Evolutionary conservation across 30 jellyfish, hydroid and myxozoan species (phyloP).

Genomic region (Chrysaora quinquecirrha): DNA sequence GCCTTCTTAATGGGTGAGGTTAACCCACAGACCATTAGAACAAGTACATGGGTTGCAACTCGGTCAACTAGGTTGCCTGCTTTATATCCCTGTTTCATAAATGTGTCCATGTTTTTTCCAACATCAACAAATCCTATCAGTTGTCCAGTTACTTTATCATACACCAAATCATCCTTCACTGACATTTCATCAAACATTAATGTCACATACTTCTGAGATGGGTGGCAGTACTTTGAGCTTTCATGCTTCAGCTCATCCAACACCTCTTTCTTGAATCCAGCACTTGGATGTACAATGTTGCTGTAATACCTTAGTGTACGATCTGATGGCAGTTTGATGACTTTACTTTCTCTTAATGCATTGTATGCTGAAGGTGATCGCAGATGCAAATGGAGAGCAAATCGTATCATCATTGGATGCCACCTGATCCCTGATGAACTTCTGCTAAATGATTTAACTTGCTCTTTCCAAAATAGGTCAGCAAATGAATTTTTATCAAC

Average conservation of each 20-base stretch:
- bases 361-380: constrained; percentile 57
- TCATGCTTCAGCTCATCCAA: constrained; percentile 41
- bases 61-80: constrained; percentile 17
- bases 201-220: constrained; percentile 34
- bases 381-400: constrained; percentile 54
- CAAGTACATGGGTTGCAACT: constrained; percentile 47
- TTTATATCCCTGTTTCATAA: constrained; percentile 24
- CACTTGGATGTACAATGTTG: constrained; percentile 53
- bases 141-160: constrained; percentile 25
- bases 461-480: constrained; percentile 44
- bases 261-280: constrained; percentile 45
- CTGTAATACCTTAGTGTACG: constrained; percentile 23
- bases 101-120: constrained; percentile 38
- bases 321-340: constrained; percentile 35
- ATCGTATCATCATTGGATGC: constrained; percentile 45
- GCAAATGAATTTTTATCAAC: constrained; percentile 22
- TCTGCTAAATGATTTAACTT: constrained; percentile 28
- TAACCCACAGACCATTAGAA: constrained; percentile 30
- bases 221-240: constrained; percentile 10
- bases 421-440: constrained; percentile 4
- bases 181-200: constrained; percentile 41
- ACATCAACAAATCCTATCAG: constrained; percentile 33
- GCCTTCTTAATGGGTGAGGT: constrained; percentile 30
- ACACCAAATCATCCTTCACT: constrained; percentile 40
- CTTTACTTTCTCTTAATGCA: constrained; percentile 50